phyloP scores from a whole-genome alignment of 2,113 vertebrate genomes.

The Ptyas mucosa region DNA sequence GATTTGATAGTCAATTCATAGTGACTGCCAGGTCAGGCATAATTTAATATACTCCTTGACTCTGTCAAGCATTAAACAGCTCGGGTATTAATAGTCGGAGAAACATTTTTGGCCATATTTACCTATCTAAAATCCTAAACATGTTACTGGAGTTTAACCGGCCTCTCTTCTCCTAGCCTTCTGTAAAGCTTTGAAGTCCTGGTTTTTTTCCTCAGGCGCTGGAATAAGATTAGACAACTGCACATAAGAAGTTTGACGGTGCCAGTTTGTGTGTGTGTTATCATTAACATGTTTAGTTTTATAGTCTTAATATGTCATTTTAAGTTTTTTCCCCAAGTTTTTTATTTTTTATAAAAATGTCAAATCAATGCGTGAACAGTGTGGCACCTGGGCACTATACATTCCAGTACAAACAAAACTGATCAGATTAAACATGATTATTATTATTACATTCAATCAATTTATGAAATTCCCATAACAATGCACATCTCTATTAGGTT shows the following conservation, averaged over 20 bases:
- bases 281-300: background rate
- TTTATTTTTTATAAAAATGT: no score
- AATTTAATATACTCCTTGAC: background rate
- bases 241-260: background rate
- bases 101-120: background rate
- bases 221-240: background rate
- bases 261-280: background rate
- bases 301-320: background rate
- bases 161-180: background rate
- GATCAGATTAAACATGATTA: no score
- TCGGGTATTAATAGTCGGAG: background rate
- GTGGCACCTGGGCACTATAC: no score
- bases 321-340: background rate
- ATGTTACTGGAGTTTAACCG: background rate
- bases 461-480: no score
- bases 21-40: background rate
- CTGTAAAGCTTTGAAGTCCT: background rate
- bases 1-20: background rate
- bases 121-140: background rate
- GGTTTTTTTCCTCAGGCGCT: rapidly evolving
- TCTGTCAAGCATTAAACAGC: background rate
- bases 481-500: no score
- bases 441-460: no score
- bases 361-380: no score
- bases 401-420: no score